These are phyloP conservation scores for Phyllopteryx taeniolatus DNA, from an alignment of 2,113 vertebrate species.

Conservation along the genomic window DNA sequence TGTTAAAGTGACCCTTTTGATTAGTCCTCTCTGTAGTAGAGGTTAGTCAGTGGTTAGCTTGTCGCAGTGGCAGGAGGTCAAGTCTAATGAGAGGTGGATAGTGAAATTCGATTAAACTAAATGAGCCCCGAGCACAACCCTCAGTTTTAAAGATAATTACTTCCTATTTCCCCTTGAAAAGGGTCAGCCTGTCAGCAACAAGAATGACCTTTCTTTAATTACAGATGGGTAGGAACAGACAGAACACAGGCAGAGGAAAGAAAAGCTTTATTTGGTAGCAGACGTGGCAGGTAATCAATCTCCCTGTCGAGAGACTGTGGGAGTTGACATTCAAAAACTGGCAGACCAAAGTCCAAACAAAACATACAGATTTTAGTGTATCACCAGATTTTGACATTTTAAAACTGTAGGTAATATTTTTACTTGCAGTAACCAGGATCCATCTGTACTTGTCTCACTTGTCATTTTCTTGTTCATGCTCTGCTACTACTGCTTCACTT, in stretches of 20 bases:
- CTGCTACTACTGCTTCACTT: too few species aligned
- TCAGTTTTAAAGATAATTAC: conserved; percentile 83
- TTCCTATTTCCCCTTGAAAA: conserved; percentile 61
- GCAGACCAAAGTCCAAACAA: conserved; percentile 20
- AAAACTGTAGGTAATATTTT: background rate
- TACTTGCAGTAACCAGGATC: background rate
- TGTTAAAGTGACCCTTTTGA: conserved; percentile 50
- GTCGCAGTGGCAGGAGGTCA: conserved; percentile 62
- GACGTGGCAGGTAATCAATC: conserved; percentile 69
- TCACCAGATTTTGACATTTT: background rate
- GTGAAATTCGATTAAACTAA: conserved; percentile 84
- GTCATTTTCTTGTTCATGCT: background rate
- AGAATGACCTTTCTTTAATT: conserved; percentile 62
- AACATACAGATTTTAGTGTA: background rate
- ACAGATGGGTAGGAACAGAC: conserved; percentile 56
- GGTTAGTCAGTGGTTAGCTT: conserved; percentile 65
- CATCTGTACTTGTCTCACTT: background rate
- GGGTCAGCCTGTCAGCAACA: conserved; percentile 39
- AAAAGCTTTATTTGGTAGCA: conserved; percentile 51
- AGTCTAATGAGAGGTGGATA: conserved; percentile 75
- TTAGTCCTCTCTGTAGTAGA: conserved; percentile 60
- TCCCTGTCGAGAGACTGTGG: conserved; percentile 26
- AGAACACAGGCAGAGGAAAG: conserved; percentile 43
- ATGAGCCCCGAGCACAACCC: conserved; percentile 78
- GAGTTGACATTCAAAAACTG: conserved; percentile 46